Evolutionary conservation across 2,797 vertebrate genomes (phyloP).

Genomic region (Pempheris klunzingeri): DNA sequence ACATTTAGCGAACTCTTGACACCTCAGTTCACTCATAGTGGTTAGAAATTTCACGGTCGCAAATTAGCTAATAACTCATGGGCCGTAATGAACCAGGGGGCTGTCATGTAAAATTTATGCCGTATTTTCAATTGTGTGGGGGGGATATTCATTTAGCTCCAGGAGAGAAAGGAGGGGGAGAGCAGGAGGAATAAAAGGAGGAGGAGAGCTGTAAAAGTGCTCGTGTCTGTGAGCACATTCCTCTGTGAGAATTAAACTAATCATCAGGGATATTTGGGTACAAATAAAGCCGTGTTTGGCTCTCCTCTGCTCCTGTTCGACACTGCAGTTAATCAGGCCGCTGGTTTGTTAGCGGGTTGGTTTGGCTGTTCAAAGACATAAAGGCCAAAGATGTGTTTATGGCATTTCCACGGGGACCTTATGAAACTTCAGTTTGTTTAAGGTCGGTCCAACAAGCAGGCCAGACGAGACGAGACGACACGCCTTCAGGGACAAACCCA

Average conservation of each 20-base stretch:
- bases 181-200: conserved; percentile 50
- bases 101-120: conserved; percentile 79
- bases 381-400: neutral
- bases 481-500: neutral
- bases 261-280: conserved; percentile 22
- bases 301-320: neutral
- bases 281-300: neutral
- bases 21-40: conserved; percentile 81
- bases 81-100: conserved; percentile 79
- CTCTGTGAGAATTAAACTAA: conserved; percentile 25
- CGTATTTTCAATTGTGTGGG: conserved; percentile 74
- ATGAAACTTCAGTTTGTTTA: neutral
- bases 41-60: conserved; percentile 78
- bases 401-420: neutral
- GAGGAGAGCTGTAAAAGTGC: conserved; percentile 33
- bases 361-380: neutral
- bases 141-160: conserved; percentile 72
- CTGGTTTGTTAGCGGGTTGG: neutral
- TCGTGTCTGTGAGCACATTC: conserved; percentile 34
- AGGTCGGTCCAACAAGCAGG: neutral
- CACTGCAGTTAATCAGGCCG: neutral
- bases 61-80: conserved; percentile 85
- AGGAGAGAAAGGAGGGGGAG: conserved; percentile 52
- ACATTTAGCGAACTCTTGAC: conserved; percentile 80
- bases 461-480: neutral